Conservation (phyloP, 2,888 invertebrate genomes). For the Diarsia dahlii region DNA sequence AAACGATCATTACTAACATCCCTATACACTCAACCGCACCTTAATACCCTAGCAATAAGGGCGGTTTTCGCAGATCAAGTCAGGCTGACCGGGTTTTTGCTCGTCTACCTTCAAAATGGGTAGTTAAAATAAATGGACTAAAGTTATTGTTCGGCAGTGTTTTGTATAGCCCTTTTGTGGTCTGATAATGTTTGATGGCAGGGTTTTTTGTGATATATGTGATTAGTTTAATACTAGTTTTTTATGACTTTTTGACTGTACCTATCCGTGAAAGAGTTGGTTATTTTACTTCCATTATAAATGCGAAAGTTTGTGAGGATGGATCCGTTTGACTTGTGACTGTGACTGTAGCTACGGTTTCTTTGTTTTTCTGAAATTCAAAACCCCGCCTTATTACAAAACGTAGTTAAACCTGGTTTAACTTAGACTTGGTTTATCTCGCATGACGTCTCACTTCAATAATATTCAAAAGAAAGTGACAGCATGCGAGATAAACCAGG, state of each 20-base stretch:
- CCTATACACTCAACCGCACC: constrained; percentile 3
- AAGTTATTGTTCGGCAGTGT: constrained; percentile 28
- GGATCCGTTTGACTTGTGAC: neutral
- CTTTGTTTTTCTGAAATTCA: no score
- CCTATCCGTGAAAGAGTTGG: neutral
- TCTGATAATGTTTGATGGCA: constrained; percentile 9
- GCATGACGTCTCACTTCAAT: no score
- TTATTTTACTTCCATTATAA: neutral
- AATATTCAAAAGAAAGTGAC: no score
- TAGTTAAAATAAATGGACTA: constrained; percentile 46
- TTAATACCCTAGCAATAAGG: neutral
- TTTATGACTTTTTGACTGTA: constrained; percentile 2
- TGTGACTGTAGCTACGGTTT: no score
- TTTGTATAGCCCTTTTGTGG: constrained; percentile 8
- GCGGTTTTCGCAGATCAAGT: neutral
- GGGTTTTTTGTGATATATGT: constrained; percentile 6
- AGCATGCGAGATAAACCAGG: no score
- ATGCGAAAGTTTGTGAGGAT: neutral
- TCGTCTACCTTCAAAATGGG: constrained; percentile 20
- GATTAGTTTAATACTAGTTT: constrained; percentile 1
- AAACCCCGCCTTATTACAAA: no score
- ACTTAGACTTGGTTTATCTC: no score
- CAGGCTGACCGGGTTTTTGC: constrained; percentile 39
- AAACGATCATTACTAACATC: constrained; percentile 48
- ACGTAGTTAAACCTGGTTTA: no score